phyloP scores from a whole-genome alignment of 2,797 vertebrate species.

The Catamblyrhynchus diadema region DNA sequence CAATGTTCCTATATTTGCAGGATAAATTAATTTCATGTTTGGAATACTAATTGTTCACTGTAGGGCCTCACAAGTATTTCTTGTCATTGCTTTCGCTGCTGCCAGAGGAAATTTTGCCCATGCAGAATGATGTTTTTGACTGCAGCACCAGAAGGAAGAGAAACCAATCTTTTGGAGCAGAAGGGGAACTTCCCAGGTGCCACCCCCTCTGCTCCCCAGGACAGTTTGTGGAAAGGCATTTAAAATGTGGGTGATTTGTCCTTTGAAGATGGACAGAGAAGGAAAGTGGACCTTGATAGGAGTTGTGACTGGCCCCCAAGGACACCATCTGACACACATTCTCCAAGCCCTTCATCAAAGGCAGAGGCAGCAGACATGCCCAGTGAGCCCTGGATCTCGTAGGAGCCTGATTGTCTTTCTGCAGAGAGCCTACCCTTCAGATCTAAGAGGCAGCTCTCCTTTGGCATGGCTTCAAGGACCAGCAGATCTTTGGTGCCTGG shows the following conservation, averaged over 20 bases:
- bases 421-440: not conserved
- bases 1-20: conserved; percentile 68
- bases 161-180: not conserved
- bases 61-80: conserved; percentile 1
- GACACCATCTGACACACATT: not conserved
- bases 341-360: not conserved
- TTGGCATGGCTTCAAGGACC: not conserved
- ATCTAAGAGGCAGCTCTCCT: not conserved
- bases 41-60: conserved; percentile 77
- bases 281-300: not conserved
- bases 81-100: not conserved
- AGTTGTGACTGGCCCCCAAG: not conserved
- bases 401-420: not conserved
- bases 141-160: not conserved
- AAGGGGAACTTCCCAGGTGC: not conserved
- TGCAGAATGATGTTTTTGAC: not conserved
- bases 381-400: accelerated
- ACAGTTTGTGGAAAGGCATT: not conserved
- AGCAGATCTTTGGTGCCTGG: not conserved
- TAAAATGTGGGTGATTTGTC: not conserved
- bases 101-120: not conserved
- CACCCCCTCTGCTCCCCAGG: not conserved
- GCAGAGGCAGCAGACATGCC: not conserved
- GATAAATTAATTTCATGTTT: conserved; percentile 82
- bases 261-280: not conserved